phyloP scores from a whole-genome alignment of 2,797 vertebrate genomes.

The Cyclura pinguis region DNA sequence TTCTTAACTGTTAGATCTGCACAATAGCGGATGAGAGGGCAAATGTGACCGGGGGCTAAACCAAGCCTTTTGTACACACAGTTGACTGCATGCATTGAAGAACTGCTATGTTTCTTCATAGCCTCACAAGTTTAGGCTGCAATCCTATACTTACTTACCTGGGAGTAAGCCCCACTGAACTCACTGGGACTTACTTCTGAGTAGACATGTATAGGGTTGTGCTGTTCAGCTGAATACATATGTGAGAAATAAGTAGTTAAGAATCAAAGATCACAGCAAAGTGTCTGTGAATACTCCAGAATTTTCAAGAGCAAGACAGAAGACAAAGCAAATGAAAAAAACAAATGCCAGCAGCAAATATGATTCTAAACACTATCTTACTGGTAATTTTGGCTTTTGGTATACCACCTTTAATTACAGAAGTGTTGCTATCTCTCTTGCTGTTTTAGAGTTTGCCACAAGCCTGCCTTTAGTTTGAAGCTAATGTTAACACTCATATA shows the following conservation, averaged over 20 bases:
- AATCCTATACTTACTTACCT: not conserved
- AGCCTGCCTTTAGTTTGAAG: conserved; percentile 48
- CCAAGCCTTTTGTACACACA: conserved; percentile 14
- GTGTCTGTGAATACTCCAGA: rapidly evolving
- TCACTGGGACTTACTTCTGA: not conserved
- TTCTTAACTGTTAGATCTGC: conserved; percentile 42
- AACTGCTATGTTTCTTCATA: conserved; percentile 13
- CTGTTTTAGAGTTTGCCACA: not conserved
- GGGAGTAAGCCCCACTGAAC: conserved; percentile 5
- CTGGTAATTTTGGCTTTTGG: conserved; percentile 3
- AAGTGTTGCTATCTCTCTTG: conserved; percentile 32
- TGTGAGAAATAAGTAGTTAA: not conserved
- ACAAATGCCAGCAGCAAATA: rapidly evolving
- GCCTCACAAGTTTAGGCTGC: not conserved
- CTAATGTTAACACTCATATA: conserved; percentile 36
- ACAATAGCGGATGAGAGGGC: conserved; percentile 32
- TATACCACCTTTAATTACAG: conserved; percentile 20
- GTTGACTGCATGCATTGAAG: conserved; percentile 13
- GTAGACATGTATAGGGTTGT: not conserved
- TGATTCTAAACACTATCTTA: not conserved
- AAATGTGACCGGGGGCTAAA: conserved; percentile 27
- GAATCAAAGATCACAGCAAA: conserved; percentile 44
- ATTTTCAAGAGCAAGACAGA: not conserved
- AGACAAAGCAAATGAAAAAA: not conserved
- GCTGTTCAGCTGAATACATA: rapidly evolving